These are phyloP conservation scores for Pteromalus puparum DNA, from an alignment of 1,140 invertebrate genomes.

Conservation along the genomic window DNA sequence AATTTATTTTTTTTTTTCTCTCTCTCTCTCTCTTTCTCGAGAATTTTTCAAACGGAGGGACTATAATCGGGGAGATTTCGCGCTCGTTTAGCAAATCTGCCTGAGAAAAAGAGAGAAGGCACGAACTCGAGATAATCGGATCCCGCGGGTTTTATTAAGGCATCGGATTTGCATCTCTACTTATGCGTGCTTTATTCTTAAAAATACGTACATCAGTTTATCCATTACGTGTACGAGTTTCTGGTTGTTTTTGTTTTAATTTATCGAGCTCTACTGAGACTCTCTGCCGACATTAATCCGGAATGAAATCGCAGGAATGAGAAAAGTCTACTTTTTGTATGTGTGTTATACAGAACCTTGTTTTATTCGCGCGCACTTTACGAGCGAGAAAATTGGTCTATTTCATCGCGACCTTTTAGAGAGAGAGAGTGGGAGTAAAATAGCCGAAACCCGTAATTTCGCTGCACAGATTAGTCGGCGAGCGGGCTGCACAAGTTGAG, in stretches of 20 bases:
- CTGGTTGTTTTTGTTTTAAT: neutral
- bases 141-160: neutral
- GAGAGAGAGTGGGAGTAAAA: neutral
- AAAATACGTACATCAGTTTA: too few relatives aligned
- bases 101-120: neutral
- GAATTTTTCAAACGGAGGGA: neutral
- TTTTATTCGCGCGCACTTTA: neutral
- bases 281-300: neutral
- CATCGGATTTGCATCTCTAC: neutral
- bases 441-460: neutral
- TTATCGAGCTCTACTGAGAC: too few relatives aligned
- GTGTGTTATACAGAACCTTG: neutral
- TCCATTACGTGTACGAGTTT: neutral
- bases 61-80: neutral
- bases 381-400: neutral
- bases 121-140: neutral
- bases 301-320: neutral
- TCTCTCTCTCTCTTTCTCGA: too few relatives aligned
- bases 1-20: neutral
- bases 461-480: neutral
- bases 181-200: neutral
- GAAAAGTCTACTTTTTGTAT: neutral
- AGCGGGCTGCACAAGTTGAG: neutral
- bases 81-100: neutral
- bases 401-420: neutral